These are phyloP conservation scores for Drosophila peninsularis DNA, from an alignment of 2,888 invertebrate genomes.

Conservation along the genomic window DNA sequence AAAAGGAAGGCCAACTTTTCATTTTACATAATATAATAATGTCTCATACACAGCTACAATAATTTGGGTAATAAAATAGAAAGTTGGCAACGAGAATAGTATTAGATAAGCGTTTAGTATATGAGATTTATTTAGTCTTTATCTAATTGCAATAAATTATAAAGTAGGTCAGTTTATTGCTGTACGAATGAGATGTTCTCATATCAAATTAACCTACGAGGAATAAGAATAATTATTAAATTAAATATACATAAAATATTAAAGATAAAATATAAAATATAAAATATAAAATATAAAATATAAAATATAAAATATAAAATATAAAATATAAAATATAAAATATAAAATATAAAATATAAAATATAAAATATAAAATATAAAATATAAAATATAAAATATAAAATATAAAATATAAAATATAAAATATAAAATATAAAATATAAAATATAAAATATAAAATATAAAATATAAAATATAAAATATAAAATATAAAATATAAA, in stretches of 20 bases:
- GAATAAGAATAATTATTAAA: no score
- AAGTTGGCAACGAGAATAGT: not conserved
- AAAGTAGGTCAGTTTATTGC: not conserved
- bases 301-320: not conserved
- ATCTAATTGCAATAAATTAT: slow-evolving; percentile 5
- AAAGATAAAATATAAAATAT: no score
- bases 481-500: no score
- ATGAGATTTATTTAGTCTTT: slow-evolving; percentile 3
- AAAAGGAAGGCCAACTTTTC: slow-evolving; percentile 33
- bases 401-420: no score
- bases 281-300: not conserved
- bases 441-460: no score
- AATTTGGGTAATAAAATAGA: not conserved
- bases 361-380: no score
- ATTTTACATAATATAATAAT: slow-evolving; percentile 24
- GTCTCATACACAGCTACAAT: slow-evolving; percentile 12
- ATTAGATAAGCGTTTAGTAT: not conserved
- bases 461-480: no score
- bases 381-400: no score
- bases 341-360: no score
- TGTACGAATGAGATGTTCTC: no score
- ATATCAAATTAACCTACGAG: no score
- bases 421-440: no score
- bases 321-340: not conserved
- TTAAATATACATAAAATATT: not conserved